Evolutionary conservation across 1,140 invertebrate genomes (phyloP).

Genomic region (Trichonephila clavipes): DNA sequence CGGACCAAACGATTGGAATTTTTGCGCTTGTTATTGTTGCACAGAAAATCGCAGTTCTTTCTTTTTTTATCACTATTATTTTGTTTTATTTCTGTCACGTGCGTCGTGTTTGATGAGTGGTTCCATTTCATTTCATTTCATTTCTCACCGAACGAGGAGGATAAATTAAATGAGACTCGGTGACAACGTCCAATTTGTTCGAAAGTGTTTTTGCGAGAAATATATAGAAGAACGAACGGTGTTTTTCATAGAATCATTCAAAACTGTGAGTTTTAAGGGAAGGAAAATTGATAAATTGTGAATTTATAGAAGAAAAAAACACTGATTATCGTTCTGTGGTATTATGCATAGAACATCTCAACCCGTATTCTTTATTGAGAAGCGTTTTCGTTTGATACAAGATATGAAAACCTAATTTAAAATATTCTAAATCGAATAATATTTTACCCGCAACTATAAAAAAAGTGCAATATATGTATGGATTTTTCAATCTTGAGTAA

Average conservation of each 20-base stretch:
- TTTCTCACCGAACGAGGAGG: background rate
- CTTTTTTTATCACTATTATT: background rate
- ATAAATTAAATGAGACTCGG: background rate
- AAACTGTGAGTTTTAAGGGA: background rate
- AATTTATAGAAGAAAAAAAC: background rate
- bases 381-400: background rate
- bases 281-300: background rate
- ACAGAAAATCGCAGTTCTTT: background rate
- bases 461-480: too few species aligned
- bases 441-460: too few species aligned
- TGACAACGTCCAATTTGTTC: background rate
- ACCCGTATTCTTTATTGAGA: background rate
- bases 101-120: background rate
- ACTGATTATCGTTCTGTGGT: background rate
- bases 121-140: too few species aligned
- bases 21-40: background rate
- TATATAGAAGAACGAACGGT: background rate
- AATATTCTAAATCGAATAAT: background rate
- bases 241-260: background rate
- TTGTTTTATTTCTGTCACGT: constrained; percentile 47
- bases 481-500: too few species aligned
- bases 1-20: background rate
- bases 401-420: background rate
- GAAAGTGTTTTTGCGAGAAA: background rate
- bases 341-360: background rate